Percentiles rank a stretch among this genome's conserved stretches.
Evolutionary conservation across 2,113 vertebrate genomes (phyloP).

Genomic region (Nothoprocta perdicaria): DNA sequence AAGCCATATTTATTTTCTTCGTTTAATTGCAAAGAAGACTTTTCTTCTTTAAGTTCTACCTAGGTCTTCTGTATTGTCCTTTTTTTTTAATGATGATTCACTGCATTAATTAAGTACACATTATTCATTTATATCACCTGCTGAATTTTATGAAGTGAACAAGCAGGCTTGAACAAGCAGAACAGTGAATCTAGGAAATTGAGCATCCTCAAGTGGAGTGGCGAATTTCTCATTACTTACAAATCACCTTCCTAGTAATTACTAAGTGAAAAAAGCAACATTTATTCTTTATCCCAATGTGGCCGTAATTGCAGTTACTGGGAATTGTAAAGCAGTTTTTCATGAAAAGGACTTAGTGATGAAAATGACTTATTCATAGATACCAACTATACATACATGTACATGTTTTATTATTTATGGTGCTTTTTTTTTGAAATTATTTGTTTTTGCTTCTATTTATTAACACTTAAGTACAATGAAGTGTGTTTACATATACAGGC

Average conservation of each 20-base stretch:
- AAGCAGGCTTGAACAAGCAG: neutral
- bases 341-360: neutral
- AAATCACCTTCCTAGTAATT: slow-evolving; percentile 23
- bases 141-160: neutral
- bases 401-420: neutral
- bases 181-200: neutral
- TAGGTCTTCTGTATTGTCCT: neutral
- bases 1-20: neutral
- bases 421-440: neutral
- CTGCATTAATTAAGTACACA: neutral
- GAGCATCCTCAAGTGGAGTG: neutral
- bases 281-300: slow-evolving; percentile 21
- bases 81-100: neutral
- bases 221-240: neutral
- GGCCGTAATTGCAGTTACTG: slow-evolving; percentile 1
- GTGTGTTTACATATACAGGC: neutral
- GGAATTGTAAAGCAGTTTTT: slow-evolving; percentile 38
- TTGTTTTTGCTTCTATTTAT: slow-evolving; percentile 33
- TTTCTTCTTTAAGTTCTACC: neutral
- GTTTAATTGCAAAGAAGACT: neutral
- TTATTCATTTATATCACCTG: slow-evolving; percentile 4
- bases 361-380: neutral
- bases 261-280: neutral
- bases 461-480: neutral
- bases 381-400: neutral